A percentile compares a stretch with the other conserved stretches of the same genome.
Conservation (phyloP, 2,888 invertebrate genomes). For the Spialia ferax region DNA sequence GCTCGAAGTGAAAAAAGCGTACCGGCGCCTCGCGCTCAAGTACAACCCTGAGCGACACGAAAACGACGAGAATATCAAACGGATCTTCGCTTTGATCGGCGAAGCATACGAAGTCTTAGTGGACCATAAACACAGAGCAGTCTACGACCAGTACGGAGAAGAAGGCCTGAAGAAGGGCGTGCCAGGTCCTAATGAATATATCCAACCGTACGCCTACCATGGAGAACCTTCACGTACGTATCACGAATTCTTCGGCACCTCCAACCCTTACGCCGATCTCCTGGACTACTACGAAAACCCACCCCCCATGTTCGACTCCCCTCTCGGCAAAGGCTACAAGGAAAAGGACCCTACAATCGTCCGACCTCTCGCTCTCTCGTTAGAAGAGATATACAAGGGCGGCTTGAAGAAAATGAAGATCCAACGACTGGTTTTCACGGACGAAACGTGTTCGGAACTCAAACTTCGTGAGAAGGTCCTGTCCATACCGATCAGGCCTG, state of each 20-base stretch:
- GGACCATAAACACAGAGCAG: constrained; percentile 89
- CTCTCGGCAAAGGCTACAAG: constrained; percentile 87
- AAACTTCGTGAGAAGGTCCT: constrained; percentile 91
- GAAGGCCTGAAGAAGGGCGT: constrained; percentile 94
- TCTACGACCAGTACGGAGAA: constrained; percentile 97
- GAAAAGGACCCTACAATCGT: constrained; percentile 85
- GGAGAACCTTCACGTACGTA: constrained; percentile 92
- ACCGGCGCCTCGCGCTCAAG: constrained; percentile 84
- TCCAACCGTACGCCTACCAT: constrained; percentile 93
- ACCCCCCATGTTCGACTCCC: constrained; percentile 87
- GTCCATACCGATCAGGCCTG: constrained; percentile 91
- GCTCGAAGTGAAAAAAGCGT: constrained; percentile 91
- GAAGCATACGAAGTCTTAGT: constrained; percentile 94
- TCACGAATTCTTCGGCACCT: constrained; percentile 93
- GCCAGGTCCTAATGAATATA: constrained; percentile 88
- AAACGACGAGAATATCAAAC: constrained; percentile 75
- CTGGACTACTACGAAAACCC: constrained; percentile 89
- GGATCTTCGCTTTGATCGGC: constrained; percentile 88
- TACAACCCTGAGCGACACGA: constrained; percentile 87
- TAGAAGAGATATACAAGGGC: constrained; percentile 89
- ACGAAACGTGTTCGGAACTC: constrained; percentile 87
- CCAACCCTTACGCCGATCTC: constrained; percentile 93
- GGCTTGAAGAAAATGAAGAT: constrained; percentile 95
- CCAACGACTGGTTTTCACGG: constrained; percentile 89
- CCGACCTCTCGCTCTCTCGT: constrained; percentile 78